Conservation (phyloP, 2,888 invertebrate species). For the Limulus polyphemus region DNA sequence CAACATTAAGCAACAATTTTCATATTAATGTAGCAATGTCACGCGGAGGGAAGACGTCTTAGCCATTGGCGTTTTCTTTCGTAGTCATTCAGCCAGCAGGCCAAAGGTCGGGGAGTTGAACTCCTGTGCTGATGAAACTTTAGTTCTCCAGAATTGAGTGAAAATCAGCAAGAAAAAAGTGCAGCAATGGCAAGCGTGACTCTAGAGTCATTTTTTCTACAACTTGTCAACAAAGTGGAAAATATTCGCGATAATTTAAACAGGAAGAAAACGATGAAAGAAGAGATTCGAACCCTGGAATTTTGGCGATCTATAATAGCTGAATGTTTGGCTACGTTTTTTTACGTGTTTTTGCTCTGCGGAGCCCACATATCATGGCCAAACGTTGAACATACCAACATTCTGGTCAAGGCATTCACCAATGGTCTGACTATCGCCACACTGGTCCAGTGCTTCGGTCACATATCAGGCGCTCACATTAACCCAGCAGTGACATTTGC, state of each 20-base stretch:
- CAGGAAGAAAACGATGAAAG: slow-evolving; percentile 49
- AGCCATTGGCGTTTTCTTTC: too few relatives aligned
- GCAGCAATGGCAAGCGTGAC: slow-evolving; percentile 16
- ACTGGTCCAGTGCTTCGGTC: slow-evolving; percentile 72
- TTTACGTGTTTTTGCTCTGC: slow-evolving; percentile 82
- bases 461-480: slow-evolving; percentile 80
- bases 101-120: too few relatives aligned
- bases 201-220: slow-evolving; percentile 17
- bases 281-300: slow-evolving; percentile 71
- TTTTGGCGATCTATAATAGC: slow-evolving; percentile 83
- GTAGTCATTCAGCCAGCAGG: too few relatives aligned
- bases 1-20: too few relatives aligned
- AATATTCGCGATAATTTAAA: slow-evolving; percentile 7
- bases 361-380: slow-evolving; percentile 54
- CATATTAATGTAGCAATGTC: too few relatives aligned
- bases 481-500: slow-evolving; percentile 83
- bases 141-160: too few relatives aligned
- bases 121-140: too few relatives aligned
- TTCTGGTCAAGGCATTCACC: slow-evolving; percentile 19
- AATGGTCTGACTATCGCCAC: slow-evolving; percentile 60
- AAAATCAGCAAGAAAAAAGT: too few relatives aligned
- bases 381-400: slow-evolving; percentile 14
- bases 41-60: too few relatives aligned
- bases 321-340: slow-evolving; percentile 80
- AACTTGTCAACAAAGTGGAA: slow-evolving; percentile 15